Conservation (phyloP, 2,113 vertebrate species). For the Euleptes europaea region DNA sequence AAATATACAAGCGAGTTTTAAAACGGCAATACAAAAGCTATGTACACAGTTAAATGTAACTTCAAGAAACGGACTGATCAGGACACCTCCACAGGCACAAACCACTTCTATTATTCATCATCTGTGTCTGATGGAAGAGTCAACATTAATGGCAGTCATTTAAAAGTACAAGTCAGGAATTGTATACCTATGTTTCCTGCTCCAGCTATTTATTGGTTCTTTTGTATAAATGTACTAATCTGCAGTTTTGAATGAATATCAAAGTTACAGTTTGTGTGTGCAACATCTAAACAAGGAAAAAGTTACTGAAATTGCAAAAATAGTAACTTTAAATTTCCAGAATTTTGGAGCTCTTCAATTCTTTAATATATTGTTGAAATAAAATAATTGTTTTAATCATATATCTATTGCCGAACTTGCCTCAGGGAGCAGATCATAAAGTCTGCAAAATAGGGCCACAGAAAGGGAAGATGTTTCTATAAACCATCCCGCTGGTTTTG, state of each 20-base stretch:
- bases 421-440: too few species aligned
- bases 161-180: conserved; percentile 16
- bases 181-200: neutral
- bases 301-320: neutral
- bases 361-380: neutral
- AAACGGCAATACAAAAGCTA: neutral
- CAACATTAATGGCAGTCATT: neutral
- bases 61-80: neutral
- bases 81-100: neutral
- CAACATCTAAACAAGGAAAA: neutral
- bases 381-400: neutral
- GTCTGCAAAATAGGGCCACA: too few species aligned
- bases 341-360: conserved; percentile 3
- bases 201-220: neutral
- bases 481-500: too few species aligned
- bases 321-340: conserved; percentile 27
- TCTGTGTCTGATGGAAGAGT: neutral
- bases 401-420: neutral
- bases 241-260: conserved; percentile 9
- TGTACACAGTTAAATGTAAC: neutral
- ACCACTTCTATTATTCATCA: conserved; percentile 4
- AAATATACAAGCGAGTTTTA: neutral
- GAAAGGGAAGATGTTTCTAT: too few species aligned
- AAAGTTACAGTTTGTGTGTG: neutral
- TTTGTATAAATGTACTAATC: neutral